Evolutionary conservation across 2,113 vertebrate genomes (phyloP).

Genomic region (Isurus oxyrinchus): DNA sequence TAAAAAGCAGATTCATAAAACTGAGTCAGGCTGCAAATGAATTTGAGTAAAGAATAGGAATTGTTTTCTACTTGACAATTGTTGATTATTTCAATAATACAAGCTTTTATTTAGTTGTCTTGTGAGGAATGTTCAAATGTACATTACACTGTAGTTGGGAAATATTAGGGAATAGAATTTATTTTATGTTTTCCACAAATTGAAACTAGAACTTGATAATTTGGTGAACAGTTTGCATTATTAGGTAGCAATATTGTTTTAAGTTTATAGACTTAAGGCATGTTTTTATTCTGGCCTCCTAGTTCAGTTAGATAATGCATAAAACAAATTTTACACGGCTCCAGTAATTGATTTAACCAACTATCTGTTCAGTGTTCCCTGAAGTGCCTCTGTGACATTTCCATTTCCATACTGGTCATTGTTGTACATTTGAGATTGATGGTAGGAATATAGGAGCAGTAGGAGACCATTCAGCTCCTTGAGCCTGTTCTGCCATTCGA

Average conservation of each 20-base stretch:
- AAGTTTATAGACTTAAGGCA: not conserved
- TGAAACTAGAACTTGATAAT: not conserved
- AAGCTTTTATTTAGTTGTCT: slow-evolving; percentile 33
- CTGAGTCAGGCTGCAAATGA: slow-evolving; percentile 33
- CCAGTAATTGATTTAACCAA: not conserved
- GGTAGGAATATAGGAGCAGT: not conserved
- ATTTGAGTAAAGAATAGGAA: slow-evolving; percentile 42
- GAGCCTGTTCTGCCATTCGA: not conserved
- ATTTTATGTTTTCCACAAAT: not conserved
- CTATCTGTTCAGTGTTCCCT: not conserved
- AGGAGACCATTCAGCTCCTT: not conserved
- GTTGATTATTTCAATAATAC: slow-evolving; percentile 45
- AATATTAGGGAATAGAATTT: not conserved
- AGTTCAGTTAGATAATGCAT: not conserved
- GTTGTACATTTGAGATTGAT: not conserved
- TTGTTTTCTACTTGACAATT: slow-evolving; percentile 45
- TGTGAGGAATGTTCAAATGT: not conserved
- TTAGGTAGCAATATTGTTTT: not conserved
- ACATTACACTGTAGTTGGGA: not conserved
- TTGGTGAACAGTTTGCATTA: not conserved
- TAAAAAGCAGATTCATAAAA: not conserved
- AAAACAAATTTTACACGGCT: not conserved
- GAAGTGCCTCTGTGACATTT: not conserved
- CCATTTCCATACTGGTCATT: not conserved
- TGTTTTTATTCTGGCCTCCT: not conserved